Evolutionary conservation across 2,113 vertebrate species (phyloP).

Genomic region (Brachyhypopomus gauderio): DNA sequence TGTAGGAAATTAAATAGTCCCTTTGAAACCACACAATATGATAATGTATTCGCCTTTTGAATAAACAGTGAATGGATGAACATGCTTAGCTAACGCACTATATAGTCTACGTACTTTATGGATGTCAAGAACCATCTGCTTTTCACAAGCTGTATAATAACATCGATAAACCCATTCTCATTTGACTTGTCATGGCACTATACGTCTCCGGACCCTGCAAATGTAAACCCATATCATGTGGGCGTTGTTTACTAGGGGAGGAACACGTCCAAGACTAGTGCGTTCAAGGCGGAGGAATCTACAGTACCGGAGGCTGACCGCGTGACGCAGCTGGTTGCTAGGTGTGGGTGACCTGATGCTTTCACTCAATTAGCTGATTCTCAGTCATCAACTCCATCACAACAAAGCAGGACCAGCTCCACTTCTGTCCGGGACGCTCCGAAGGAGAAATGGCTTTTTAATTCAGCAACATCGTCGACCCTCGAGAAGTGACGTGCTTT

Average conservation of each 20-base stretch:
- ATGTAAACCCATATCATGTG: background rate
- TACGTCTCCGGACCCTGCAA: background rate
- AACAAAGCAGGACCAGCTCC: slow-evolving; percentile 70
- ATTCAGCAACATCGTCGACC: slow-evolving; percentile 58
- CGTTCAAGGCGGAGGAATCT: slow-evolving; percentile 65
- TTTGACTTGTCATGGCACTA: background rate
- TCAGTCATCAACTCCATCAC: slow-evolving; percentile 76
- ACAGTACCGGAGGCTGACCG: slow-evolving; percentile 41
- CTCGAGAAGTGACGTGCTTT: slow-evolving; percentile 74
- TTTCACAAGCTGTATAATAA: background rate
- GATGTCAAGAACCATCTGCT: background rate
- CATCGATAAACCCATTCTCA: background rate
- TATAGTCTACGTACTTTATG: background rate
- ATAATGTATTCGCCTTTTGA: slow-evolving; percentile 5
- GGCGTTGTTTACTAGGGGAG: slow-evolving; percentile 38
- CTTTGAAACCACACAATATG: slow-evolving; percentile 44
- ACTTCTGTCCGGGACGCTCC: slow-evolving; percentile 63
- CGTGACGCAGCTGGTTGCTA: slow-evolving; percentile 81
- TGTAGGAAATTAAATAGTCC: slow-evolving; percentile 62
- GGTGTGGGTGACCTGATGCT: slow-evolving; percentile 77
- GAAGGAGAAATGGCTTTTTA: slow-evolving; percentile 76
- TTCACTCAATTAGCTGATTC: slow-evolving; percentile 68
- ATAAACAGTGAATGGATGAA: slow-evolving; percentile 28
- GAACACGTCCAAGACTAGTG: slow-evolving; percentile 33
- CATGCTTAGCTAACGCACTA: slow-evolving; percentile 5